Base-by-base conservation (phyloP, 2,888 invertebrate species). In the Fragum fragum region DNA sequence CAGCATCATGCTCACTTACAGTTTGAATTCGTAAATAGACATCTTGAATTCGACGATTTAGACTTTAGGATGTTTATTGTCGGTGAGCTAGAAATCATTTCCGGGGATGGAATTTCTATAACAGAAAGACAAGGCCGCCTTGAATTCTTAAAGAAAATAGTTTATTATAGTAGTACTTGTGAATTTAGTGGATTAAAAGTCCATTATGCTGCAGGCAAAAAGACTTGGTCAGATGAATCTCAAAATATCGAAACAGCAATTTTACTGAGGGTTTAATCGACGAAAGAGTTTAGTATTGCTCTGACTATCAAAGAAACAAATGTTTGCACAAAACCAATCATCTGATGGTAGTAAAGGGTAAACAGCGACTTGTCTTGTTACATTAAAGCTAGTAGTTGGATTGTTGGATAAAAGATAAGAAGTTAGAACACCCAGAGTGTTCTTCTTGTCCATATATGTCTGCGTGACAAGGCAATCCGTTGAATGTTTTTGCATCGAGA, bases 261-360 rank as follows among this genome's bases (percentile, higher is more conserved):
- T 53, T 21, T 53, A 6, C 18, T n/a, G 18, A 53, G 18, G 21
- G 61, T 7, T 6, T 7, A 7, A 61, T 23, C 14, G 26, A 26
- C 11, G 61, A 61, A 11, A 61, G 16, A 26, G 18, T 61, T 61
- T 61, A 26, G 61, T 61, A n/a, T 29, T 61, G 61, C 28, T 61
- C 61, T 6, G 28, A 61, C 14, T 66, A 36, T 66, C 32, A 66
- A 7, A 66, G 66, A 36, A 66, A 66, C n/a, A 66, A 66, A 66
- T 66, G 66, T 66, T 28, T n/a, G 18, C 66, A 66, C 66, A 66
- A 66, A 66, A n/a, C 39, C 36, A 32, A n/a, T 32, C 36, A 66
- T 66, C 21, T 66, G 36, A 11, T 11, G 18, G 66, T 66, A 2
- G n/a, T 66, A 11, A 66, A 66, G 36, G 36, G 66, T 36, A 66